These are phyloP conservation scores for Platichthys flesus DNA, from an alignment of 2,113 vertebrate species.

Conservation along the genomic window DNA sequence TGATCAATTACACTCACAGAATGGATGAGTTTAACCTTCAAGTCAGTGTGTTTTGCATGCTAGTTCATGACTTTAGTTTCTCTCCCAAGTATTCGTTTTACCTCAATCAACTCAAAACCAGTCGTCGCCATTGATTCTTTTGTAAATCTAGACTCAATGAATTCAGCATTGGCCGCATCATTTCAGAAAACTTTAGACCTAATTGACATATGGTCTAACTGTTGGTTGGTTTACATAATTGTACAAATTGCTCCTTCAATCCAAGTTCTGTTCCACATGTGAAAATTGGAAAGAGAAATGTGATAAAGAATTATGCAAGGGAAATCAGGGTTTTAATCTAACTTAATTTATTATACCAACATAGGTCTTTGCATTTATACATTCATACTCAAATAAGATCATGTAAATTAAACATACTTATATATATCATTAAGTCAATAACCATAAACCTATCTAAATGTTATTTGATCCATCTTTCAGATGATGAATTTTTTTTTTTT, in stretches of 20 bases:
- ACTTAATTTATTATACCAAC: neutral
- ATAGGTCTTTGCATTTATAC: neutral
- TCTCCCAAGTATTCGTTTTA: neutral
- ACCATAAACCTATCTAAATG: constrained; percentile 5
- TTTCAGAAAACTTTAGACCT: neutral
- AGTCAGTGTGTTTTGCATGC: neutral
- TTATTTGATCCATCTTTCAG: constrained; percentile 12
- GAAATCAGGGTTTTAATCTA: neutral
- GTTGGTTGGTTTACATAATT: neutral
- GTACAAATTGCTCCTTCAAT: neutral
- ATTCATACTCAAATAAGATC: neutral
- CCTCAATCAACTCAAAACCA: neutral
- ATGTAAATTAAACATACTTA: neutral
- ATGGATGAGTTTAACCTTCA: constrained; percentile 9
- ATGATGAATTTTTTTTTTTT: constrained; percentile 21
- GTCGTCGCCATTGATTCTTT: neutral
- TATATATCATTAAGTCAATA: neutral
- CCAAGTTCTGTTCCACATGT: neutral
- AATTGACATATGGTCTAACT: neutral
- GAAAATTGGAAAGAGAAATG: constrained; percentile 11
- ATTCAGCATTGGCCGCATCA: neutral
- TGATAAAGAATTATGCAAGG: neutral
- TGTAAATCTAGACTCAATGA: neutral
- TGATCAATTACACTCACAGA: neutral
- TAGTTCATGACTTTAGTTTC: neutral